Evolutionary conservation across 2,888 invertebrate genomes (phyloP), one percentile per base, ranked within the genome.

Genomic region (Melinaea menophilus): DNA sequence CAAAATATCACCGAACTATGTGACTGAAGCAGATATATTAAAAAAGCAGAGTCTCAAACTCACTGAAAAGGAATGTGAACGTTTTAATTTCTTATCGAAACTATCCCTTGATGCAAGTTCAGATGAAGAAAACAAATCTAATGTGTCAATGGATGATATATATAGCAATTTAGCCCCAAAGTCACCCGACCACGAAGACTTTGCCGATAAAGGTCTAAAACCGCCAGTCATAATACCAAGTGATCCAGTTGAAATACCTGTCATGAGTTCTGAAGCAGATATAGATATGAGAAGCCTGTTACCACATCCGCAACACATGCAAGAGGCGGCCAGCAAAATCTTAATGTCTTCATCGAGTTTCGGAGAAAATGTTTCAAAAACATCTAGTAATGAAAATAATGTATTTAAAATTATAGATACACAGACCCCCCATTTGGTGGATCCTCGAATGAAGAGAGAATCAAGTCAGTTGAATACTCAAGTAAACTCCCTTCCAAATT

Each of bases 41-140:
- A 85, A 76, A 72, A 89, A 88, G 75, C 80, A 84, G 70, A 90
- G 89, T 65, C 69, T 90, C 12, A 90, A 87, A 71, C 79, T 91
- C 58, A 91, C 91, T 0, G 88, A 88, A 64, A 90, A 91, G 72
- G 91, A 91, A 79, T 86, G 83, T 65, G 89, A 90, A 79, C 79
- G 91, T 64, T 91, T 91, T 68, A 85, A 89, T 71, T 78, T 90
- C 59, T 77, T 83, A 9, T 68, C 75, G 51, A 84, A 80, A 72
- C 67, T 83, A 61, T 72, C 81, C 5, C 68, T 86, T 11, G 79
- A 79, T 63, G 81, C 84, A 58, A 82, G 79, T 66, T 84, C 84
- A 12, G 86, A 87, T 33, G 82, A 81, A 51, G 83, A 85, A 33
- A 75, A 75, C 46, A 69, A 72, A 58, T 64, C 65, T 5, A 63